Percentiles rank a stretch among this genome's conserved stretches.
These are phyloP conservation scores for Spea hammondii DNA, from an alignment of 2,797 vertebrate genomes.

Conservation along the genomic window DNA sequence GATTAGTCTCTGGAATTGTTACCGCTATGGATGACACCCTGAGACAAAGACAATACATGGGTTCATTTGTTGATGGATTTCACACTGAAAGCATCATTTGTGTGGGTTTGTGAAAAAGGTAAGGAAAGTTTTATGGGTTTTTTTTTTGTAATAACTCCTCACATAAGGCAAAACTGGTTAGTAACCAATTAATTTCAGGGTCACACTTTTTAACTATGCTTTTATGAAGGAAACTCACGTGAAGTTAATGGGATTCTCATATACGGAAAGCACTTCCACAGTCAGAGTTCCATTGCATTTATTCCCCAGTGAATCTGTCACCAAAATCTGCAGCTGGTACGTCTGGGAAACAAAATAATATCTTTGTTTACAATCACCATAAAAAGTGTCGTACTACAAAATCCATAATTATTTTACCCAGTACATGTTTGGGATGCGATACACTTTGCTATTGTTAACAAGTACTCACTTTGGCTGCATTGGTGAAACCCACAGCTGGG, in stretches of 20 bases:
- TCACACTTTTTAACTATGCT: no score
- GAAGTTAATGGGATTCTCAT: slow-evolving; percentile 59
- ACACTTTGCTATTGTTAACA: not conserved
- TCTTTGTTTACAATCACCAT: not conserved
- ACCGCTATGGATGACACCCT: slow-evolving; percentile 26
- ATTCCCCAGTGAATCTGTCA: slow-evolving; percentile 49
- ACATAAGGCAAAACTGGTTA: no score
- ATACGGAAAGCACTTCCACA: slow-evolving; percentile 61
- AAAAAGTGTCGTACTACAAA: not conserved
- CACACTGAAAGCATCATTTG: not conserved
- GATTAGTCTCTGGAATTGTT: not conserved
- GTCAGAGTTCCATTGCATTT: slow-evolving; percentile 61
- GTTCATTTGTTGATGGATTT: not conserved
- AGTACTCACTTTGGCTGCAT: not conserved
- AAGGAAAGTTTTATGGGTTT: no score
- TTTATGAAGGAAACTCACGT: slow-evolving; percentile 57
- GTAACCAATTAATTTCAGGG: no score
- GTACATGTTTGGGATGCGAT: no score
- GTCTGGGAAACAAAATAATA: slow-evolving; percentile 38
- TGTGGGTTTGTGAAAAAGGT: no score
- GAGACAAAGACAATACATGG: slow-evolving; percentile 6
- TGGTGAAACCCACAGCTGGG: slow-evolving; percentile 57
- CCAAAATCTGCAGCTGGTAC: slow-evolving; percentile 62
- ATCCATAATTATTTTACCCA: no score
- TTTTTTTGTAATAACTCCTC: no score